Evolutionary conservation across 2,113 vertebrate species (phyloP).

Genomic region (Clupea harengus): DNA sequence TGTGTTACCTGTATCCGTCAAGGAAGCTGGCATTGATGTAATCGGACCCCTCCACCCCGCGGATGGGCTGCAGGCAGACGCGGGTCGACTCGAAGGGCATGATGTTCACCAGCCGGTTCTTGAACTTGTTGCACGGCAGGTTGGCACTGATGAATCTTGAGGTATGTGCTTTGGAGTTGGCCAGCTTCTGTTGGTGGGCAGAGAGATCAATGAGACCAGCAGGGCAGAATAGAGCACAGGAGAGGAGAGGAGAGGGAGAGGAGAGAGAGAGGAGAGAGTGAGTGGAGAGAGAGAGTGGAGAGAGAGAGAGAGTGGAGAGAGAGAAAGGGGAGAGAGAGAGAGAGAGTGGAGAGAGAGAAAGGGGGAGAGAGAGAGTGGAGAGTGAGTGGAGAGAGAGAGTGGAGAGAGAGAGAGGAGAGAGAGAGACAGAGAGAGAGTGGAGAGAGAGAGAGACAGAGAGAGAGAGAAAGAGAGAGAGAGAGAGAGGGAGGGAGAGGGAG

Average conservation of each 20-base stretch:
- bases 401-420: not conserved
- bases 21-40: constrained; percentile 98
- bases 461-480: too few species aligned
- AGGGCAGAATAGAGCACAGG: not conserved
- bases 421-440: not conserved
- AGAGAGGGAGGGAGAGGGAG: not conserved
- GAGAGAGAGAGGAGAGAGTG: too few species aligned
- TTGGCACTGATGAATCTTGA: constrained; percentile 96
- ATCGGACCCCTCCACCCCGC: constrained; percentile 93
- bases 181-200: constrained; percentile 76
- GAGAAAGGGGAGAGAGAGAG: too few species aligned
- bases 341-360: not conserved
- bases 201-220: not conserved
- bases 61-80: constrained; percentile 91
- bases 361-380: not conserved
- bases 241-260: not conserved
- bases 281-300: too few species aligned
- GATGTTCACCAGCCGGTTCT: constrained; percentile 95
- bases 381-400: not conserved
- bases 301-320: too few species aligned
- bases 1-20: constrained; percentile 88
- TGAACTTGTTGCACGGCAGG: constrained; percentile 96
- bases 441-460: too few species aligned
- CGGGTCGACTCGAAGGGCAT: constrained; percentile 93
- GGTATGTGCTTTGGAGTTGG: constrained; percentile 90